A percentile compares a stretch with the other conserved stretches of the same genome.
Conservation (phyloP, 2,888 invertebrate genomes). For the Hipparchia semele region DNA sequence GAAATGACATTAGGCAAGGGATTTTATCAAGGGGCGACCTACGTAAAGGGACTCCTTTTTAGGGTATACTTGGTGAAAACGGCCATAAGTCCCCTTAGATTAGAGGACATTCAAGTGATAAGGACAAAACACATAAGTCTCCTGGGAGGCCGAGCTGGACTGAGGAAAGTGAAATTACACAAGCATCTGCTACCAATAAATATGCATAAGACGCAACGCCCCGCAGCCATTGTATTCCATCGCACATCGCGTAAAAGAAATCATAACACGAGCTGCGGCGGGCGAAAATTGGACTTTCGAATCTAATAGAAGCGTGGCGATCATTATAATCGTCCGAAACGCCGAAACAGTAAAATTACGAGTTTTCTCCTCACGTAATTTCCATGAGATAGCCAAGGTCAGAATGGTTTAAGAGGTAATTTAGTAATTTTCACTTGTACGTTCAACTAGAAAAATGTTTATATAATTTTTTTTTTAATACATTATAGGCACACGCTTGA, state of each 20-base stretch:
- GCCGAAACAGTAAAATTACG: conserved; percentile 33
- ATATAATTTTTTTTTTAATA: too few relatives aligned
- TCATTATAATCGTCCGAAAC: conserved; percentile 37
- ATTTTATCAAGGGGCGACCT: too few relatives aligned
- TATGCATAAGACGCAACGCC: conserved; percentile 23
- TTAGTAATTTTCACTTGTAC: conserved; percentile 13
- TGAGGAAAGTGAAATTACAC: conserved; percentile 4
- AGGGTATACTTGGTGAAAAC: too few relatives aligned
- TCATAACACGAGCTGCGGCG: conserved; percentile 34
- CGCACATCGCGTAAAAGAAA: conserved; percentile 35
- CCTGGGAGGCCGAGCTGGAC: background rate
- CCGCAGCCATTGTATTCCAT: conserved; percentile 18
- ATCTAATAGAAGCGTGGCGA: conserved; percentile 35
- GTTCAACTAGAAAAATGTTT: background rate
- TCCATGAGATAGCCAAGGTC: conserved; percentile 27
- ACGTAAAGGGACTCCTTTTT: too few relatives aligned
- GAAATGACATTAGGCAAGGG: too few relatives aligned
- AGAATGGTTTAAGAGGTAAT: background rate
- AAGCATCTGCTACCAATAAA: conserved; percentile 21
- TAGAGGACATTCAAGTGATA: background rate
- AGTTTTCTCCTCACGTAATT: conserved; percentile 40
- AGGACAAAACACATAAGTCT: background rate
- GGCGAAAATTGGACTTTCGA: conserved; percentile 38
- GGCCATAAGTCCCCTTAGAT: background rate
- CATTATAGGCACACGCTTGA: too few relatives aligned